Base-by-base conservation (phyloP, 2,797 vertebrate species). In the Falco peregrinus region DNA sequence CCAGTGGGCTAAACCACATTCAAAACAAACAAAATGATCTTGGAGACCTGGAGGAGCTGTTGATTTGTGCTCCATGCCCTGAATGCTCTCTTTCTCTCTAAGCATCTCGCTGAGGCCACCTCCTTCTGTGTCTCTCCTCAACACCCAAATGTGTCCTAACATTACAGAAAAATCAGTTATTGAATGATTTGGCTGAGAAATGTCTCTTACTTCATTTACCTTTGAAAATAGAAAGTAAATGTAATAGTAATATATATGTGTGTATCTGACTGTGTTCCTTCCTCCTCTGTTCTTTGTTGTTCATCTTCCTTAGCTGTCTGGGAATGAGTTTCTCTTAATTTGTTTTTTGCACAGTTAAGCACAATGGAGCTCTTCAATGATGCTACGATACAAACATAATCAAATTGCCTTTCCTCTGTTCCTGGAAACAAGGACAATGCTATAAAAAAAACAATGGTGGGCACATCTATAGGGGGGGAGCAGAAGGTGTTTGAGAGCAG, bases 341-440 rank as follows among this genome's bases (percentile, higher is more conserved):
- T 35, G 19, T 16, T 89, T 91, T 93, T 82, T 84, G 61, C 64
- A 83, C 64, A 89, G 75, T 88, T 95, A 87, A 91, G 70, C 83
- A 87, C 74, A 93, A 22, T 10, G 39, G 54, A 80, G 65, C 20
- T 57, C 63, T 69, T 71, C 69, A 95, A 75, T 67, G 84, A 89
- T 78, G 65, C 43, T 83, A n/a, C 29, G 68, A 93, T 73, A 67
- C 17, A 89, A 84, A 88, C 26, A 73, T 75, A 94, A 96, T 89
- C 79, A 67, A 84, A 95, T 96, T 84, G 7, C 84, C 78, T 76
- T 87, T 89, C 69, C 73, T 80, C 65, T 94, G n/a, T 91, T 92
- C 82, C 76, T 2, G 17, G 79, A 90, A 93, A 86, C 10, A 7
- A 93, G 0, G 8, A 77, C 1, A n/a, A 57, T 59, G 43, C 22